Percentiles rank a stretch among this genome's conserved stretches.
Conservation (phyloP, 2,113 vertebrate genomes). For the Gadus chalcogrammus region DNA sequence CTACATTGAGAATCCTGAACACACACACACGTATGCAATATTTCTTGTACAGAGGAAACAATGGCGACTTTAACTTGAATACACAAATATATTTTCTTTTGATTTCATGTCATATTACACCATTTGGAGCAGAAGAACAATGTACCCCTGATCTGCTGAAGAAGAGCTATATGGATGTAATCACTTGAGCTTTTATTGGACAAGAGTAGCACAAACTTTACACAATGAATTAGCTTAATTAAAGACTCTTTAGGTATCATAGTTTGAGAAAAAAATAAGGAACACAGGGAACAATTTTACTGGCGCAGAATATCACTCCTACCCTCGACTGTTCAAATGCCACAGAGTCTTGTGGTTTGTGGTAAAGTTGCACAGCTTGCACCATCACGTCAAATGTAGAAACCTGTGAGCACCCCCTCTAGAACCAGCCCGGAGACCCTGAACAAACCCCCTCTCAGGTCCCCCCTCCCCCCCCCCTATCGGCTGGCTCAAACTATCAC, state of each 20-base stretch:
- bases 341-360: slow-evolving; percentile 99
- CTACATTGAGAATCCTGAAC: slow-evolving; percentile 62
- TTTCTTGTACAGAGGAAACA: slow-evolving; percentile 64
- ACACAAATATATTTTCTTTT: slow-evolving; percentile 69
- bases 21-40: slow-evolving; percentile 48
- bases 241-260: slow-evolving; percentile 70
- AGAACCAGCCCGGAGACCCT: slow-evolving; percentile 46
- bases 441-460: slow-evolving; percentile 37
- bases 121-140: slow-evolving; percentile 63
- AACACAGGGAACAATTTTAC: slow-evolving; percentile 84
- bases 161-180: slow-evolving; percentile 75
- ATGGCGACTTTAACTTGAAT: slow-evolving; percentile 67
- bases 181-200: slow-evolving; percentile 80
- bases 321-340: slow-evolving; percentile 97
- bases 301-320: slow-evolving; percentile 96
- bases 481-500: slow-evolving; percentile 21
- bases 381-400: slow-evolving; percentile 81
- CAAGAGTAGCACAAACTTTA: slow-evolving; percentile 72
- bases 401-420: slow-evolving; percentile 63
- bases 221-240: slow-evolving; percentile 81
- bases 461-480: neutral
- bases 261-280: slow-evolving; percentile 75
- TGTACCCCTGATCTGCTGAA: slow-evolving; percentile 70
- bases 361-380: slow-evolving; percentile 98
- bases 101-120: slow-evolving; percentile 59